Evolutionary conservation across 2,888 invertebrate genomes (phyloP).

Genomic region (Melinaea menophilus): DNA sequence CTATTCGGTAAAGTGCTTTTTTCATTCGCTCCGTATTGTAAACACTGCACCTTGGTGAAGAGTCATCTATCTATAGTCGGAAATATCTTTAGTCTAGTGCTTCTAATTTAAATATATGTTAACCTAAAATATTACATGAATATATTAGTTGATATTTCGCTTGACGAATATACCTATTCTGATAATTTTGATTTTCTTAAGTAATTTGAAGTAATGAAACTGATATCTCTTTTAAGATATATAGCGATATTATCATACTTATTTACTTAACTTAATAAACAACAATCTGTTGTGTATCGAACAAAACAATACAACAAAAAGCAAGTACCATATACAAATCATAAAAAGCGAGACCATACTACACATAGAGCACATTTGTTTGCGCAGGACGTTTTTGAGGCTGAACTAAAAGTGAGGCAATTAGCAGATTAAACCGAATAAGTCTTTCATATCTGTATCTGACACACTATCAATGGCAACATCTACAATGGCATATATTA

Average conservation of each 20-base stretch:
- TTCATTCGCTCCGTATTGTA: constrained; percentile 34
- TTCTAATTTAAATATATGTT: too few relatives aligned
- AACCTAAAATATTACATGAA: too few relatives aligned
- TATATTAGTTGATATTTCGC: too few relatives aligned
- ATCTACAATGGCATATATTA: background rate
- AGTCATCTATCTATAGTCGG: constrained; percentile 11
- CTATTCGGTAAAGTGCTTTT: constrained; percentile 35
- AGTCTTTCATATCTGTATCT: constrained; percentile 9
- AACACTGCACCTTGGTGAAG: constrained; percentile 31
- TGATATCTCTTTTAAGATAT: too few relatives aligned
- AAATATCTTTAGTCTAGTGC: constrained; percentile 1
- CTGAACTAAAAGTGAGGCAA: constrained; percentile 37
- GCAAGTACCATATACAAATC: constrained; percentile 1
- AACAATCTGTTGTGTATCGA: too few relatives aligned
- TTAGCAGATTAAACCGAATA: constrained; percentile 40
- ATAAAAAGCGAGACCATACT: constrained; percentile 20
- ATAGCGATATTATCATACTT: too few relatives aligned
- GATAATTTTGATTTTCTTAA: too few relatives aligned
- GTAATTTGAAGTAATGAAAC: too few relatives aligned
- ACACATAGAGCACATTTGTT: constrained; percentile 23
- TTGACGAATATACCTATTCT: too few relatives aligned
- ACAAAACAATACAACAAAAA: too few relatives aligned
- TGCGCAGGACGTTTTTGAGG: constrained; percentile 29
- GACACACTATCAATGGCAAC: background rate
- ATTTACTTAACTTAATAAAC: too few relatives aligned